phyloP scores from a whole-genome alignment of 1,140 invertebrate species.

The Pseudomyrmex sp. region DNA sequence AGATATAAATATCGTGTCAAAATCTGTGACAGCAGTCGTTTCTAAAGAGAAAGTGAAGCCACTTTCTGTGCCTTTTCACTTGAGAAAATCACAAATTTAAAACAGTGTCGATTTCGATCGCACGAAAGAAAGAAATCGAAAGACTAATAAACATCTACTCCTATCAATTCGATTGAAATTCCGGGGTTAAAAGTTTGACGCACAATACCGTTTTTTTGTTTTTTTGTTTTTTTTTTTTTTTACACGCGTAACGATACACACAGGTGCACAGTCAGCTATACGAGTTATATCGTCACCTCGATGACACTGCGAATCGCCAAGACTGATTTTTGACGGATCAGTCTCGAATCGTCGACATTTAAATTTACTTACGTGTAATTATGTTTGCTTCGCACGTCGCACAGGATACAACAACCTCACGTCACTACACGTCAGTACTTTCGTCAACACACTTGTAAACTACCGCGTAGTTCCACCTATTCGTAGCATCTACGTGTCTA shows the following conservation, averaged over 20 bases:
- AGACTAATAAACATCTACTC: not conserved
- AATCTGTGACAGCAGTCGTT: not conserved
- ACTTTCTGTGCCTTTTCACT: not conserved
- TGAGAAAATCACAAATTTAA: not conserved
- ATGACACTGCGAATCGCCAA: not conserved
- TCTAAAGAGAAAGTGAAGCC: slow-evolving; percentile 42
- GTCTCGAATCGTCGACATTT: not conserved
- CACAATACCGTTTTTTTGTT: slow-evolving; percentile 25
- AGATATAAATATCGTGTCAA: not conserved
- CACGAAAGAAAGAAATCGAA: not conserved
- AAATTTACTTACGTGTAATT: slow-evolving; percentile 24
- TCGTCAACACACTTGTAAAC: not conserved
- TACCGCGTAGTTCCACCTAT: slow-evolving; percentile 26
- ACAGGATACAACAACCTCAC: not conserved
- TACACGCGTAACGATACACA: not conserved
- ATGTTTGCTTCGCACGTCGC: not conserved
- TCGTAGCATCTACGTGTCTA: slow-evolving; percentile 56
- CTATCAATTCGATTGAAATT: not conserved
- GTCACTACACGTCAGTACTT: slow-evolving; percentile 16
- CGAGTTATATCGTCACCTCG: not conserved
- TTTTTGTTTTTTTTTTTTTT: too few species aligned
- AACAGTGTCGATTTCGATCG: not conserved
- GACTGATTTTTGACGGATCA: not conserved
- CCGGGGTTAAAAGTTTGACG: too few species aligned
- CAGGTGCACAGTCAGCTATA: not conserved